phyloP scores from a whole-genome alignment of 2,888 invertebrate genomes.

The Lithophane socia region DNA sequence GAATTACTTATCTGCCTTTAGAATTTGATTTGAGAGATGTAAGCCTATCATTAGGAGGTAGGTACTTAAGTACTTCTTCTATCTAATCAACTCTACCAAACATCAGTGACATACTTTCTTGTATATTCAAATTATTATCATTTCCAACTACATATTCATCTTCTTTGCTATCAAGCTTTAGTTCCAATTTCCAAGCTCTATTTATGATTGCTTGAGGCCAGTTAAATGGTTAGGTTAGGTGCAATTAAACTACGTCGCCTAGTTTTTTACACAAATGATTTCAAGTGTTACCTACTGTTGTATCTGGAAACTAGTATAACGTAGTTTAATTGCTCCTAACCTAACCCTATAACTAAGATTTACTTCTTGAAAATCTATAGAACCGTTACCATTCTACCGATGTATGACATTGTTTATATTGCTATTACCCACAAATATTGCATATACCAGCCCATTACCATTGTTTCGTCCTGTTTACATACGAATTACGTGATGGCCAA shows the following conservation, averaged over 20 bases:
- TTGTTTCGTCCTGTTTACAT: constrained; percentile 58
- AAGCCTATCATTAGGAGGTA: constrained; percentile 28
- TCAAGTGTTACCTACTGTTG: too few relatives aligned
- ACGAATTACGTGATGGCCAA: constrained; percentile 50
- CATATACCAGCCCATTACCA: constrained; percentile 2
- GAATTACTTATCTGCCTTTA: constrained; percentile 32
- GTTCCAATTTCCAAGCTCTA: background rate
- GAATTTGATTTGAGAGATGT: constrained; percentile 41
- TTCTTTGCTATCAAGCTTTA: background rate
- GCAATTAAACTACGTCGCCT: too few relatives aligned
- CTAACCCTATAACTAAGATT: too few relatives aligned
- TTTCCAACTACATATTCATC: background rate
- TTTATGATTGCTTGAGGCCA: background rate
- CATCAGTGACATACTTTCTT: constrained; percentile 35
- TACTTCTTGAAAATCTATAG: background rate
- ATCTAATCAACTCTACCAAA: constrained; percentile 41
- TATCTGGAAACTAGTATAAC: too few relatives aligned
- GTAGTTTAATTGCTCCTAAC: too few relatives aligned
- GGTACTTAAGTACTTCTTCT: constrained; percentile 27
- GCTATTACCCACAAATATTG: constrained; percentile 33
- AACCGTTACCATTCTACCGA: background rate
- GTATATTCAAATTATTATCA: constrained; percentile 13
- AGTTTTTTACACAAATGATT: too few relatives aligned
- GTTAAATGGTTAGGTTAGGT: too few relatives aligned
- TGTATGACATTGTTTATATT: constrained; percentile 14